Base-by-base conservation (phyloP, 2,888 invertebrate species). In the Caenorhabditis panamensis region DNA sequence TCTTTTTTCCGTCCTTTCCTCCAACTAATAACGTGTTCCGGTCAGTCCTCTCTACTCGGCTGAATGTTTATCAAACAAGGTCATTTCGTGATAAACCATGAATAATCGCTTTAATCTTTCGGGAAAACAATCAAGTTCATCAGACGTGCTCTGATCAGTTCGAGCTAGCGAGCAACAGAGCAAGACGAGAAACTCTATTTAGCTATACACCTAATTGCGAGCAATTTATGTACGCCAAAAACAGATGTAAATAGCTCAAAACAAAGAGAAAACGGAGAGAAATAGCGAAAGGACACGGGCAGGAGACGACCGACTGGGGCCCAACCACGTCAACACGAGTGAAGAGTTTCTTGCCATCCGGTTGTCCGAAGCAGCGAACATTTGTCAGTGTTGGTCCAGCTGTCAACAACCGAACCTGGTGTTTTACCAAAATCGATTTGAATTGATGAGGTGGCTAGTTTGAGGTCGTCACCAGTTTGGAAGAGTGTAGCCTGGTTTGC, bases 21-120 rank as follows among this genome's bases (percentile, higher is more conserved):
- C 44, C 58, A 61, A 62, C 71, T 71, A 53, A 61, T 71, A 62
- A 71, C 61, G 61, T 61, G 69, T 64, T 63, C 64, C 63, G 73
- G 64, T 59, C 66, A 75, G 59, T 59, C 51, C 9, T 18, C 18
- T 11, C 4, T 18, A n/a, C 47, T 16, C 41, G 5, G 5, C 41
- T 41, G 41, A 41, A 47, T 47, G 41, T 41, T 13, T 41, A 47
- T 18, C 47, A 47, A 47, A 47, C 47, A 47, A 47, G 47, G 47
- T 47, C 47, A 47, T 47, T 47, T 47, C 47, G 47, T 47, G 47
- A 47, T 47, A 47, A 47, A 18, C 18, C 47, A 47, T 47, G 20
- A n/a, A 47, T 47, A 47, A 47, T 31, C 31, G 31, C 31, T 31
- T 31, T 31, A 31, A 31, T 47, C 47, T 18, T 2, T 18, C 11